Conservation (phyloP, 1,140 invertebrate genomes). For the Idris sp. region DNA sequence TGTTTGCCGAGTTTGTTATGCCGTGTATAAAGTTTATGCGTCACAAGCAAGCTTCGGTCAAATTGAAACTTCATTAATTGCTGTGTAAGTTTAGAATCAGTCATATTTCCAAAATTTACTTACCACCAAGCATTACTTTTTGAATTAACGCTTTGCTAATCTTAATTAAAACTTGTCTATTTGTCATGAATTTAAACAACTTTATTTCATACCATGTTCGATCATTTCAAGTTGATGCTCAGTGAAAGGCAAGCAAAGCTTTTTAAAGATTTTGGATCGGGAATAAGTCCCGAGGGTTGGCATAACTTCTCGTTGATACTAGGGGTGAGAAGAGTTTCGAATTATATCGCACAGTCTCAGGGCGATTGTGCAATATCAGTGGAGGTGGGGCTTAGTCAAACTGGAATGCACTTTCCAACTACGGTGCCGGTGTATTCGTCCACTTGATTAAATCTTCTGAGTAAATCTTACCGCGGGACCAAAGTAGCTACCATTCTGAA, state of each 20-base stretch:
- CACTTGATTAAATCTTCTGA: slow-evolving; percentile 64
- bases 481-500: slow-evolving; percentile 39
- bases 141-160: slow-evolving; percentile 17
- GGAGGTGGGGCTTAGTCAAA: slow-evolving; percentile 37
- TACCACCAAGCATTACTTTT: slow-evolving; percentile 5
- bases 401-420: slow-evolving; percentile 60
- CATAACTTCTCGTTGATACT: slow-evolving; percentile 28
- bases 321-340: slow-evolving; percentile 26
- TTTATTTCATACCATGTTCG: slow-evolving; percentile 2
- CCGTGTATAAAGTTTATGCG: slow-evolving; percentile 23
- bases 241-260: slow-evolving; percentile 3
- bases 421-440: slow-evolving; percentile 48
- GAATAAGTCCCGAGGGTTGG: slow-evolving; percentile 7
- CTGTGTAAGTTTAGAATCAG: slow-evolving; percentile 40
- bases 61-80: slow-evolving; percentile 44
- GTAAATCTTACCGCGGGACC: slow-evolving; percentile 53
- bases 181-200: slow-evolving; percentile 15
- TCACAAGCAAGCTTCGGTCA: slow-evolving; percentile 20
- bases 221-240: slow-evolving; percentile 1
- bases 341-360: slow-evolving; percentile 52
- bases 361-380: slow-evolving; percentile 55
- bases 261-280: slow-evolving; percentile 26
- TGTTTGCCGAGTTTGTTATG: slow-evolving; percentile 33
- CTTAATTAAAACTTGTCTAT: slow-evolving; percentile 30
- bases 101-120: slow-evolving; percentile 25